Evolutionary conservation across 2,797 vertebrate species (phyloP).

Genomic region (Pelochelys cantorii): DNA sequence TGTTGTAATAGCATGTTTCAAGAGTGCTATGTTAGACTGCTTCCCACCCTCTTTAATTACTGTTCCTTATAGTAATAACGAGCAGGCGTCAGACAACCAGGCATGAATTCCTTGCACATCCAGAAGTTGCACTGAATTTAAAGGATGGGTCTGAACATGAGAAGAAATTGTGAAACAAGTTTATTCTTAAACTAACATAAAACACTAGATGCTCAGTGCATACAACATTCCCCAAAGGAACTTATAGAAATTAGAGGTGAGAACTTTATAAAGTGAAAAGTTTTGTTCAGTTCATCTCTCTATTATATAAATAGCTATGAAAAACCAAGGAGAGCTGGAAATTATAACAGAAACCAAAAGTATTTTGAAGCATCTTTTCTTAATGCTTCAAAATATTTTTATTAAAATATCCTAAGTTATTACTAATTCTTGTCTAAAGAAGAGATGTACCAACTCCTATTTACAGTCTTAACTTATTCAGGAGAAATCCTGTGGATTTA

Average conservation of each 20-base stretch:
- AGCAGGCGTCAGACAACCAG: background rate
- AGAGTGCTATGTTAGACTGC: background rate
- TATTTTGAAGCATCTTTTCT: background rate
- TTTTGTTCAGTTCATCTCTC: conserved; percentile 7
- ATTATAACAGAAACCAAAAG: background rate
- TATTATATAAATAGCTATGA: background rate
- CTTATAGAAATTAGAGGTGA: background rate
- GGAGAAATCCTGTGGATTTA: background rate
- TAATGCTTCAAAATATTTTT: background rate
- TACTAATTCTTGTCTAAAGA: background rate
- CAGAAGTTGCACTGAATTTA: background rate
- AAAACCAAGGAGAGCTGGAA: background rate
- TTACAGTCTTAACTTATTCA: background rate
- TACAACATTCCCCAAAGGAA: background rate
- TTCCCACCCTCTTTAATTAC: conserved; percentile 55
- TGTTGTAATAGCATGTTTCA: conserved; percentile 35
- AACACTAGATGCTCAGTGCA: background rate
- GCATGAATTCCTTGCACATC: background rate
- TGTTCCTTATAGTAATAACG: background rate
- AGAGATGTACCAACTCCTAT: background rate
- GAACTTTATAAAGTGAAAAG: background rate
- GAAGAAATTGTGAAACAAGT: background rate
- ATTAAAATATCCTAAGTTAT: background rate
- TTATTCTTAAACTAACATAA: conserved; percentile 15
- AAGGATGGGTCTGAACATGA: conserved; percentile 35